Conservation (phyloP, 2,113 vertebrate species). For the Alaudala cheleensis region DNA sequence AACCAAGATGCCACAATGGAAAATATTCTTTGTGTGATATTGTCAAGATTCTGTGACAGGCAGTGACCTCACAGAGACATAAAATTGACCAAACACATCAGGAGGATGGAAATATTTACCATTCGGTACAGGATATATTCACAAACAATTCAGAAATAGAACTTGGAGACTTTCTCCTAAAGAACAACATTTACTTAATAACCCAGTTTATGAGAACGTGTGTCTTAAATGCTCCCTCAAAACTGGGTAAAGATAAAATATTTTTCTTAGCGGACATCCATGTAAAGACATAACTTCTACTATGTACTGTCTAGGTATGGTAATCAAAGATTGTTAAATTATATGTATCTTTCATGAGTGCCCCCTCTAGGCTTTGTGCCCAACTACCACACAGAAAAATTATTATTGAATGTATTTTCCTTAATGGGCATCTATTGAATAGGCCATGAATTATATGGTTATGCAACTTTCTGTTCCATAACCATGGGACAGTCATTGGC, state of each 20-base stretch:
- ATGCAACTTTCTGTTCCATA: neutral
- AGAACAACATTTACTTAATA: neutral
- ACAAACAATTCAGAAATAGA: neutral
- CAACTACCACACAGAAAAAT: neutral
- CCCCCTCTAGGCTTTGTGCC: neutral
- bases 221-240: neutral
- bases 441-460: neutral
- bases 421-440: neutral
- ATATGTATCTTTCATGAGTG: neutral
- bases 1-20: neutral
- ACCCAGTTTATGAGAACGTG: neutral
- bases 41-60: neutral
- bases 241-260: neutral
- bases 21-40: neutral
- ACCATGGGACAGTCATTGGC: neutral
- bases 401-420: neutral
- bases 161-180: neutral
- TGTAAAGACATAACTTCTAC: neutral
- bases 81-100: neutral
- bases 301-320: neutral
- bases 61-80: neutral
- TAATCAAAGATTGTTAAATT: neutral
- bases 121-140: neutral
- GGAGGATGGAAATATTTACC: neutral
- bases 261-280: neutral